A percentile compares a stretch with the other conserved stretches of the same genome.
Evolutionary conservation across 2,113 vertebrate genomes (phyloP).

Genomic region (Pygoscelis antarcticus): DNA sequence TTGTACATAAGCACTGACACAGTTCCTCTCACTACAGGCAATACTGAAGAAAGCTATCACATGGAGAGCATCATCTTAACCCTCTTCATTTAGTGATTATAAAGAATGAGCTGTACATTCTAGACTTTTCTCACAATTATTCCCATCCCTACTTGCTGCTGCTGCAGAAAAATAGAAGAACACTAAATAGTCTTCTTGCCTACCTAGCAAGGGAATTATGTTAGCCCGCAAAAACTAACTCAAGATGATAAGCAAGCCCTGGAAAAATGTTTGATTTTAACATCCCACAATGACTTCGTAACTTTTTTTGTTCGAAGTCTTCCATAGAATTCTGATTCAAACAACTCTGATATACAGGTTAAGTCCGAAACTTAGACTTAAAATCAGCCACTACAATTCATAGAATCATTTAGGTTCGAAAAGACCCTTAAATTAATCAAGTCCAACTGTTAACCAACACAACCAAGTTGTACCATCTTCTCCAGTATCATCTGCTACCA

Average conservation of each 20-base stretch:
- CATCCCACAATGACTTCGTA: neutral
- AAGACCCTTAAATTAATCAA: neutral
- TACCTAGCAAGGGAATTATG: neutral
- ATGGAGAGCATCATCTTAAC: neutral
- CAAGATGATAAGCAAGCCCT: neutral
- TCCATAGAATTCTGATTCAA: neutral
- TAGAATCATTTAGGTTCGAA: neutral
- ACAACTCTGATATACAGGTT: neutral
- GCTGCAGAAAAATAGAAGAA: neutral
- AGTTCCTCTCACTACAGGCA: neutral
- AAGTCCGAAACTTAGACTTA: neutral
- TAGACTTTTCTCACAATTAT: neutral
- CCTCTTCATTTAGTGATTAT: neutral
- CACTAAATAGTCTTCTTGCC: neutral
- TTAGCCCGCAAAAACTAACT: neutral
- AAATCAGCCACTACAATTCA: neutral
- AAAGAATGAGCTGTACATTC: neutral
- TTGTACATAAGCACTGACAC: neutral
- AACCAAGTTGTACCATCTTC: neutral
- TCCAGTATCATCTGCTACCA: neutral
- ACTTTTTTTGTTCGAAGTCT: neutral
- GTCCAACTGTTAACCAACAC: neutral
- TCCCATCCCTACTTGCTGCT: neutral
- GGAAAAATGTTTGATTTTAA: neutral
- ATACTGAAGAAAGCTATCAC: neutral